A percentile compares a stretch with the other conserved stretches of the same genome.
phyloP scores from a whole-genome alignment of 1,140 invertebrate genomes.

The Zaprionus africanus region DNA sequence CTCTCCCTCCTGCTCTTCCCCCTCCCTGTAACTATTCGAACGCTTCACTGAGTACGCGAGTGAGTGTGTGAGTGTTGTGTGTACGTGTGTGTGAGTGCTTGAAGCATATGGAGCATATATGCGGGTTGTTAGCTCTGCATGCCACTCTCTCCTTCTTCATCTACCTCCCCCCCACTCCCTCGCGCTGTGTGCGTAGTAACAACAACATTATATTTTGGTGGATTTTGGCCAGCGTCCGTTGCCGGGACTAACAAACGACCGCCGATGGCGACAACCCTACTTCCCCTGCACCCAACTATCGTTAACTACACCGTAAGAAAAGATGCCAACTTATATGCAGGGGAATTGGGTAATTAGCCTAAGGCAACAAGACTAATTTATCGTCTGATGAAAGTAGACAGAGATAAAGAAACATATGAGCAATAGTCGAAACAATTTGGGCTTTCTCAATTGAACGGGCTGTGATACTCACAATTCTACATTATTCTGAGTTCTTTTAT shows the following conservation, averaged over 20 bases:
- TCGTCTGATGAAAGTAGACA: not conserved
- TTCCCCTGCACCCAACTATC: constrained; percentile 13
- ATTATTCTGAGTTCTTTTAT: too few species aligned
- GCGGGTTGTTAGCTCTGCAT: constrained; percentile 27
- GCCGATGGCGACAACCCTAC: constrained; percentile 41
- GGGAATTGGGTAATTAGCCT: not conserved
- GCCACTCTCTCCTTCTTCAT: not conserved
- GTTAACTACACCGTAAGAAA: constrained; percentile 4
- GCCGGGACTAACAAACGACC: constrained; percentile 38
- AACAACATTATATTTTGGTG: constrained; percentile 77
- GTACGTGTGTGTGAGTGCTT: constrained; percentile 42
- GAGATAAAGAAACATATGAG: not conserved
- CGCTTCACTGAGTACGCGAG: constrained; percentile 54
- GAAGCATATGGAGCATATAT: constrained; percentile 64
- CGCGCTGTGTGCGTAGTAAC: constrained; percentile 1
- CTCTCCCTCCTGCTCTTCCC: not conserved
- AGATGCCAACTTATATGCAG: not conserved
- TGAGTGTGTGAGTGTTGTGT: constrained; percentile 30
- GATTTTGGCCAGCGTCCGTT: constrained; percentile 52
- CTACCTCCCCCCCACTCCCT: not conserved
- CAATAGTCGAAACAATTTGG: too few species aligned
- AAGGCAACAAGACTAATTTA: not conserved
- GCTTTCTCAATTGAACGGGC: too few species aligned
- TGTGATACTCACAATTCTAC: too few species aligned
- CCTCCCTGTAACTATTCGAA: constrained; percentile 49